Conservation (phyloP, 2,113 vertebrate species). For the Glareola pratincola region DNA sequence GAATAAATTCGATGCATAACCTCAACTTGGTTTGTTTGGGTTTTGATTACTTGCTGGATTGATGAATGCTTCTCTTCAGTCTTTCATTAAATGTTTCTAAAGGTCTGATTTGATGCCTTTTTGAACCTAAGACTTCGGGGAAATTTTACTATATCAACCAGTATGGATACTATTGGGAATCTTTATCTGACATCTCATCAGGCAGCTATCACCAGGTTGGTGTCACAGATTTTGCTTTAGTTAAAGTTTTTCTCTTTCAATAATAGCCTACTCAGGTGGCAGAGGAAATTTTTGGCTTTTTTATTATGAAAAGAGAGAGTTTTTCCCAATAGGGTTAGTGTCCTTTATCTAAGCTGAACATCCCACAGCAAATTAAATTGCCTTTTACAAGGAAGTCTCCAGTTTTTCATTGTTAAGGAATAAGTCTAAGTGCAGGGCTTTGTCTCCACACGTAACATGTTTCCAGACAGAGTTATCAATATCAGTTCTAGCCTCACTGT, state of each 20-base stretch:
- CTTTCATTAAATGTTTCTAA: not conserved
- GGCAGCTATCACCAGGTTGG: not conserved
- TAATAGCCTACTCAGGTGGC: no score
- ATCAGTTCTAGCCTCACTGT: not conserved
- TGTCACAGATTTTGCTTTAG: not conserved
- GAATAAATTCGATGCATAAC: not conserved
- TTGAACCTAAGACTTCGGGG: not conserved
- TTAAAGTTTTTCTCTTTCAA: not conserved
- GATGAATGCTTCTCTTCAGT: not conserved
- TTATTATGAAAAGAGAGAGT: not conserved
- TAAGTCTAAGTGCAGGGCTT: not conserved
- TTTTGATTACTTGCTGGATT: not conserved
- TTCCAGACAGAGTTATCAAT: not conserved
- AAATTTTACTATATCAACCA: not conserved
- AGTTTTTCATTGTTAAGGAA: not conserved
- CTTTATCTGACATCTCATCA: not conserved
- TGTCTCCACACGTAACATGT: not conserved
- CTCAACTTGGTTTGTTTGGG: not conserved
- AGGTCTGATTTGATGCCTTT: not conserved
- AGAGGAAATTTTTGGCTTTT: not conserved
- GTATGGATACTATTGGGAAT: not conserved
- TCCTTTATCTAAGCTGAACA: not conserved
- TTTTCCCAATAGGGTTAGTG: not conserved
- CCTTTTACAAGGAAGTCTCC: not conserved
- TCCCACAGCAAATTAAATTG: not conserved